Percentiles rank a stretch among this genome's conserved stretches.
phyloP scores from a whole-genome alignment of 1,140 invertebrate genomes.

The Vanessa tameamea region DNA sequence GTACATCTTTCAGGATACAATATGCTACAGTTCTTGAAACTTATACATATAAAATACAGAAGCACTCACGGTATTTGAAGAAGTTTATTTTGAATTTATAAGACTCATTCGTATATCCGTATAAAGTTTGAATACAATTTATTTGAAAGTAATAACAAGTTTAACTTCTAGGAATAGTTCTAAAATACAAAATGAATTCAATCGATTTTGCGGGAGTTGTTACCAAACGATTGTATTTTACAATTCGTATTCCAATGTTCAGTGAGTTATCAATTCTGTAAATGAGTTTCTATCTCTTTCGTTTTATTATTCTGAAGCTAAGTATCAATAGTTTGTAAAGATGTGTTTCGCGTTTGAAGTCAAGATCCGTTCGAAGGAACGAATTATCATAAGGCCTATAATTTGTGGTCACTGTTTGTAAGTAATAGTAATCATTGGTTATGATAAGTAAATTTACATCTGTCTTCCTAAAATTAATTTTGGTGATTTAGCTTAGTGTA shows the following conservation, averaged over 20 bases:
- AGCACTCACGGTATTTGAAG: conserved; percentile 20
- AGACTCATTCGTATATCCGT: conserved; percentile 3
- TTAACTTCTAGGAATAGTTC: conserved; percentile 12
- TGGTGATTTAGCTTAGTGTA: no score
- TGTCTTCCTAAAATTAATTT: no score
- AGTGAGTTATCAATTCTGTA: neutral
- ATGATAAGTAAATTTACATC: no score
- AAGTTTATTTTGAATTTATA: conserved; percentile 25
- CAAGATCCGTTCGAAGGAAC: no score
- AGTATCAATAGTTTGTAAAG: no score
- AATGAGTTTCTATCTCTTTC: neutral
- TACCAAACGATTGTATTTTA: conserved; percentile 4
- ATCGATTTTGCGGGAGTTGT: conserved; percentile 16
- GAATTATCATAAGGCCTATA: no score
- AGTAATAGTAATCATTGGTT: no score
- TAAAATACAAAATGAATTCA: conserved; percentile 12
- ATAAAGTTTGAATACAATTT: conserved; percentile 35
- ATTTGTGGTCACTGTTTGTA: no score
- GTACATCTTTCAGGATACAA: conserved; percentile 17
- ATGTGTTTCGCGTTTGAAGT: no score
- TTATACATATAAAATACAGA: conserved; percentile 20
- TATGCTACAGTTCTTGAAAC: conserved; percentile 10
- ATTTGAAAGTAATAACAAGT: conserved; percentile 25
- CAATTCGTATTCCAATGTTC: neutral
- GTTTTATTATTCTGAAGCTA: no score